Percentiles rank a stretch among this genome's conserved stretches.
Conservation (phyloP, 2,888 invertebrate species). For the Cataglyphis rosenhaueri region DNA sequence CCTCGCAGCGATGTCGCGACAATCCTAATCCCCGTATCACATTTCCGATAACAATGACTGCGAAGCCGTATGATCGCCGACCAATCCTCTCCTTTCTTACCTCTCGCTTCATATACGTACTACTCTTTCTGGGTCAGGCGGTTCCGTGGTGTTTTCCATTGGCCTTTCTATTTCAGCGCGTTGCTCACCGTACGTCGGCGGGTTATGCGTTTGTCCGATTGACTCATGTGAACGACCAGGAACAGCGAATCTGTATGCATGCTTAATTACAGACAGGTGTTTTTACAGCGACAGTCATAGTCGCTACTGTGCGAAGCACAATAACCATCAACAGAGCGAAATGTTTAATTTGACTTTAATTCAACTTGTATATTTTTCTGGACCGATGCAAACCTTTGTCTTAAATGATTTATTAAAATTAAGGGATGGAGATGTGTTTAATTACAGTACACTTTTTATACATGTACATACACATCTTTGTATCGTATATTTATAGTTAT, state of each 20-base stretch:
- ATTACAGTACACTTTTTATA: not conserved
- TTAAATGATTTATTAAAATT: not conserved
- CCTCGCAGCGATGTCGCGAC: slow-evolving; percentile 18
- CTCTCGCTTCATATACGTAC: slow-evolving; percentile 54
- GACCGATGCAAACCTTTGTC: not conserved
- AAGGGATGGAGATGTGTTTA: not conserved
- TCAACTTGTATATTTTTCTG: not conserved
- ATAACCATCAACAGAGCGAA: not conserved
- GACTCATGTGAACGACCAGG: slow-evolving; percentile 12
- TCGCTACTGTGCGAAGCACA: not conserved
- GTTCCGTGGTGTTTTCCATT: slow-evolving; percentile 51
- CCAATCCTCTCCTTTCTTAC: slow-evolving; percentile 63
- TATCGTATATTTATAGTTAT: not conserved
- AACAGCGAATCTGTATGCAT: slow-evolving; percentile 1
- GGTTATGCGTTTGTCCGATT: slow-evolving; percentile 53
- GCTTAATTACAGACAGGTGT: not conserved
- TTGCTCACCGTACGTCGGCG: slow-evolving; percentile 35
- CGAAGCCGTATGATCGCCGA: slow-evolving; percentile 73
- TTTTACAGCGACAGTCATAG: not conserved
- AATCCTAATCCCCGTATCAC: slow-evolving; percentile 76
- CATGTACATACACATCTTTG: too few species aligned
- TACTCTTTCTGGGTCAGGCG: slow-evolving; percentile 77
- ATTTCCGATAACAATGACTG: slow-evolving; percentile 63
- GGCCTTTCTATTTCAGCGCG: slow-evolving; percentile 67
- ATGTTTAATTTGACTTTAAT: not conserved